Evolutionary conservation across 2,797 vertebrate species (phyloP), one percentile per base, ranked within the genome.

Genomic region (Anguilla anguilla): DNA sequence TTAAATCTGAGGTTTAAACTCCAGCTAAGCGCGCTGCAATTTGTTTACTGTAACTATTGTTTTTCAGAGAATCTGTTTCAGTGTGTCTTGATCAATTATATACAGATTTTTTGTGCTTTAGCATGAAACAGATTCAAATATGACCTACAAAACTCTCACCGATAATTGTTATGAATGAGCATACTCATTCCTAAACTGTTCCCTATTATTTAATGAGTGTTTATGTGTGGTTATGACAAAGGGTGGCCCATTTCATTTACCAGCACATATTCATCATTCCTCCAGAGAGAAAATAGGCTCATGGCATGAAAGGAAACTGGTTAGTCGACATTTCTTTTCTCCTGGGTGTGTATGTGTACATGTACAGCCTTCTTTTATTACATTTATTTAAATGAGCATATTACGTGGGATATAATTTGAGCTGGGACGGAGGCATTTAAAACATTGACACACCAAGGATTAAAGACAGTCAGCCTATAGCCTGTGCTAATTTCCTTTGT

Each of bases 221-320:
- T 81, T 46, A 22, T 49, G 39, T 17, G 43, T 49, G 77, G 19
- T 81, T 81, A 25, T 81, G 35, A 46, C 17, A 46, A 81, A 81
- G 77, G 77, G 15, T 19, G 77, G 35, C 35, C 83, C 67, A 69
- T 88, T 91, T 85, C 86, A 57, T 67, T 31, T 0, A 6, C 87
- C 87, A 89, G 89, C 88, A 55, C 72, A 64, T 28, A 85, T 86
- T 88, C 61, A 55, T 4, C 88, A 19, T 85, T 85, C 25, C 59
- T 43, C 35, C 22, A 69, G 39, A 11, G 77, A 49, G 35, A 15
- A 79, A 88, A 87, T 43, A 87, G 83, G 77, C n/a, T 82, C 55
- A 28, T 74, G 19, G n/a, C 49, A 83, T 64, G 83, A 85, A 89
- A 83, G 57, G 15, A 88, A 87, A 85, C 86, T 77, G 85, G 88